Percentiles rank a stretch among this genome's conserved stretches.
These are phyloP conservation scores for Drosophila grimshawi DNA, from an alignment of 1,140 invertebrate species.

Conservation along the genomic window DNA sequence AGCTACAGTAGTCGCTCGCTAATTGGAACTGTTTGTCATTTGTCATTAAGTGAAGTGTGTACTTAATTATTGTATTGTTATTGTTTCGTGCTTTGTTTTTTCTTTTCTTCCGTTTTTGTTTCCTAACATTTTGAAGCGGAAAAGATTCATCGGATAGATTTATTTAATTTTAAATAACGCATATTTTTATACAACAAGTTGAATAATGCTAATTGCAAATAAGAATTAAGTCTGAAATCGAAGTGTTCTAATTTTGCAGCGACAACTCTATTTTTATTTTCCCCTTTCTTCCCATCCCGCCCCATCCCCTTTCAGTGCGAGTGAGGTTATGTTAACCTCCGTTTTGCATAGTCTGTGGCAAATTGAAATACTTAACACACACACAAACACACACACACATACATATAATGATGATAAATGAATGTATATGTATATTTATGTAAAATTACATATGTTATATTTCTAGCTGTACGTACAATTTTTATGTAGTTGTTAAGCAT, in stretches of 20 bases:
- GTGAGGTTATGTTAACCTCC: constrained; percentile 74
- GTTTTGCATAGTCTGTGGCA: constrained; percentile 17
- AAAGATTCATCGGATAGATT: too few relatives aligned
- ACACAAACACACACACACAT: constrained; percentile 11
- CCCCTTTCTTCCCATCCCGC: constrained; percentile 9
- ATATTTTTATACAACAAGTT: too few relatives aligned
- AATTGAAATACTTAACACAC: constrained; percentile 27
- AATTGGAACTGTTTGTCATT: constrained; percentile 4
- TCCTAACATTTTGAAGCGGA: background rate
- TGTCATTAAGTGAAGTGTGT: too few relatives aligned
- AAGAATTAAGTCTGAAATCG: too few relatives aligned
- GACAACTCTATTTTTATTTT: constrained; percentile 4
- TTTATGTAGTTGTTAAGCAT: constrained; percentile 51
- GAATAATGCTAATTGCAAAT: too few relatives aligned
- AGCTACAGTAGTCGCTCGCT: background rate
- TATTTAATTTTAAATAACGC: too few relatives aligned
- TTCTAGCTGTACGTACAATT: constrained; percentile 48
- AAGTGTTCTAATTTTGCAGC: too few relatives aligned
- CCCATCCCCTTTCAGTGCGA: constrained; percentile 12
- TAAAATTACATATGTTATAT: constrained; percentile 29
- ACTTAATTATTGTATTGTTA: too few relatives aligned
- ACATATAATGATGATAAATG: background rate
- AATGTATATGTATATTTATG: constrained; percentile 8
- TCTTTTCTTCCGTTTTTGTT: too few relatives aligned
- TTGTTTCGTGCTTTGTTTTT: too few relatives aligned